Base-by-base conservation (phyloP, 1,140 invertebrate genomes). In the Anoplolepis gracilipes region DNA sequence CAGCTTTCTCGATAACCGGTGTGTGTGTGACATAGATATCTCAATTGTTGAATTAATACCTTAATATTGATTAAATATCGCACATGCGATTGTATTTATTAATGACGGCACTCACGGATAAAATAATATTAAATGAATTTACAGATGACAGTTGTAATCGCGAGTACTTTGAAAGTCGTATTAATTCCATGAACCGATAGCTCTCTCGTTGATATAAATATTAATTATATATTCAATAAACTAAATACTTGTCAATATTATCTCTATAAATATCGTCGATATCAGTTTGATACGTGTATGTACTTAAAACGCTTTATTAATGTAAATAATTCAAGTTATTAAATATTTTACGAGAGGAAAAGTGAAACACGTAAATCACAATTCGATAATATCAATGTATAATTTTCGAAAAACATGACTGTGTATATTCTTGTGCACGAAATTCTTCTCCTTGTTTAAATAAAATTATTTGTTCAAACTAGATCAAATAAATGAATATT, bases 401-500 rank as follows among this genome's bases (percentile, higher is more conserved):
- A 59, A 82, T 61, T 13, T 16, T 69, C 36, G 36, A 8, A 72
- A 49, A 72, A 42, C 42, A n/a, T n/a, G 13, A 49, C 0, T 64
- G 55, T 61, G 22, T 61, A 55, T 25, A 42, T 33, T 55, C 25
- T 55, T 22, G 19, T 39, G n/a, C n/a, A 16, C 65, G 25, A 49
- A 30, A 59, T 39, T 82, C 36, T 46, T 82, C 36, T 28, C n/a
- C 11, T 55, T 82, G 69, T 70, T 22, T 19, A 61, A 82, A 82
- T 72, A 0, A 73, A 73, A 72, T 73, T 82, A 73, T 82, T 82
- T 82, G 53, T 72, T 82, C 72, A 73, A 82, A 73, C 36, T 11
- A 46, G 72, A 73, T 82, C 30, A 69, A 28, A 59, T 28, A 82
- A 73, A 72, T 82, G 73, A 82, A 82, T 82, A 82, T 82, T 82